Conservation (phyloP, 2,113 vertebrate species). For the Coreoperca whiteheadi region DNA sequence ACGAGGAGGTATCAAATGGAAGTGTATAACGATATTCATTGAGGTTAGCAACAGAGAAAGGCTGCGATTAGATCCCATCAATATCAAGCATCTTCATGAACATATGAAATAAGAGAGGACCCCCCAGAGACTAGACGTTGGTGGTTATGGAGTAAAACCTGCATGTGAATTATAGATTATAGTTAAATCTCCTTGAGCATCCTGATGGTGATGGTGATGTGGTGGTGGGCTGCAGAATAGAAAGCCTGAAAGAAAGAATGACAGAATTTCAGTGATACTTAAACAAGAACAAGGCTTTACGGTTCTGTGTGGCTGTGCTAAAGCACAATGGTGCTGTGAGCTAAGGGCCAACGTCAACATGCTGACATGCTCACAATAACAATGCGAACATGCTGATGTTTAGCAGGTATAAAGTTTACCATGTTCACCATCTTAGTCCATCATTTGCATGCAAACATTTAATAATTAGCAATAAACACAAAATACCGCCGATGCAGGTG, state of each 20-base stretch:
- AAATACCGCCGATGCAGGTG: neutral
- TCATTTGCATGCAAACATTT: neutral
- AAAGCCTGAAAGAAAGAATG: no score
- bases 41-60: neutral
- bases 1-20: neutral
- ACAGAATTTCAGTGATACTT: no score
- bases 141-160: neutral
- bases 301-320: no score
- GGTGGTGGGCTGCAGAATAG: no score
- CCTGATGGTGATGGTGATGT: neutral
- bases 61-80: neutral
- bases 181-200: neutral
- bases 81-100: neutral
- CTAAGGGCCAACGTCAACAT: neutral
- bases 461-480: neutral
- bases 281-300: no score
- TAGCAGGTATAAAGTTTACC: no score
- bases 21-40: neutral
- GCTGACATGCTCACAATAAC: neutral
- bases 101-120: neutral
- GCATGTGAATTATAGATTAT: neutral
- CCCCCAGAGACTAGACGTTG: neutral
- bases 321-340: no score
- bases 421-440: neutral
- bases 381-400: no score